These are phyloP conservation scores for Drosophila repletoides DNA, from an alignment of 1,140 invertebrate genomes.

Conservation along the genomic window DNA sequence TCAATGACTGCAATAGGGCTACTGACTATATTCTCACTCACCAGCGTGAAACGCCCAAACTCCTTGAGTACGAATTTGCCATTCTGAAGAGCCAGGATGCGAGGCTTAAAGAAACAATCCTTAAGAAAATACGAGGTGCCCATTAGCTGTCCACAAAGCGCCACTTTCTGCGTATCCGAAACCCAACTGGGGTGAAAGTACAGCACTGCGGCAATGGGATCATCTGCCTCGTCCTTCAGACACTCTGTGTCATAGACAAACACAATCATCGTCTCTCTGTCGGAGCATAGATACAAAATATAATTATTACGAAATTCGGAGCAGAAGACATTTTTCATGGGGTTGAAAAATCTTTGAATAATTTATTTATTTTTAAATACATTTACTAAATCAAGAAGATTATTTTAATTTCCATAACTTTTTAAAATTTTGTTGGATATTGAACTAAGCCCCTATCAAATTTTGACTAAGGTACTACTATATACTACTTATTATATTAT, in stretches of 20 bases:
- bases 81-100: conserved; percentile 89
- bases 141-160: conserved; percentile 91
- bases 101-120: conserved; percentile 88
- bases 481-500: no score
- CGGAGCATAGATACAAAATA: no score
- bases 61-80: conserved; percentile 92
- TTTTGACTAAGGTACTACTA: no score
- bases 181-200: conserved; percentile 95
- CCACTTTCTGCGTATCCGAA: conserved; percentile 89
- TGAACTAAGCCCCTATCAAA: no score
- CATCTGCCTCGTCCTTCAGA: conserved; percentile 90
- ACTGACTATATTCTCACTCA: conserved; percentile 67
- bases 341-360: no score
- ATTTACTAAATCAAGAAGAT: no score
- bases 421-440: no score
- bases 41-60: conserved; percentile 90
- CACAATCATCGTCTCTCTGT: conserved; percentile 93
- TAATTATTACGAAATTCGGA: no score
- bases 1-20: background rate
- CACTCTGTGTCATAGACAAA: conserved; percentile 93
- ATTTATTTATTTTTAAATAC: no score
- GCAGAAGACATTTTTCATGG: no score
- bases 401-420: no score
- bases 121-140: conserved; percentile 90
- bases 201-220: conserved; percentile 92